Percentiles rank a stretch among this genome's conserved stretches.
These are phyloP conservation scores for Pissodes strobi DNA, from an alignment of 1,140 invertebrate genomes.

Conservation along the genomic window DNA sequence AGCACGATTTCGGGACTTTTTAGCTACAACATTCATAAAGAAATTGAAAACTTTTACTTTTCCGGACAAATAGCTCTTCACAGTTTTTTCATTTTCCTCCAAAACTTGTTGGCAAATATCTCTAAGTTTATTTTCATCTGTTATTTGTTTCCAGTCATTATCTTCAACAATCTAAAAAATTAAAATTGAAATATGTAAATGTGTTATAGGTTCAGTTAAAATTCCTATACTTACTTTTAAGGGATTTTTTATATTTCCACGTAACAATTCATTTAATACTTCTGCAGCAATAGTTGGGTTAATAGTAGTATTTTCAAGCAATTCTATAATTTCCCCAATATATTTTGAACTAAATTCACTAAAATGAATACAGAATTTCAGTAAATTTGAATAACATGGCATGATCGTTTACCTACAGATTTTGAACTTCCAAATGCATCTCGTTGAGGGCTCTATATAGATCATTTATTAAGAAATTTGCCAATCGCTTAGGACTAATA, in stretches of 20 bases:
- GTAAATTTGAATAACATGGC: neutral
- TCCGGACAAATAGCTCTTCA: constrained; percentile 69
- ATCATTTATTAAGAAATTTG: constrained; percentile 71
- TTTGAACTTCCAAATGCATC: constrained; percentile 61
- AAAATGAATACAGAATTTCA: constrained; percentile 41
- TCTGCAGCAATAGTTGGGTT: constrained; percentile 63
- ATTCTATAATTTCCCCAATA: constrained; percentile 65
- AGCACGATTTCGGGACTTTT: constrained; percentile 63
- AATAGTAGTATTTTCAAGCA: constrained; percentile 63
- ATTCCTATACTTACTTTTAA: constrained; percentile 53
- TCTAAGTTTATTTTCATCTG: constrained; percentile 63
- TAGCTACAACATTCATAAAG: constrained; percentile 64
- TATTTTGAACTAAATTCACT: constrained; percentile 57
- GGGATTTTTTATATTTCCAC: constrained; percentile 54
- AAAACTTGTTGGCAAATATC: constrained; percentile 67
- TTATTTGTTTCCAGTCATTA: constrained; percentile 68
- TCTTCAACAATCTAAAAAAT: constrained; percentile 64
- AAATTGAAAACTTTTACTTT: constrained; percentile 70
- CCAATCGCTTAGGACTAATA: constrained; percentile 62
- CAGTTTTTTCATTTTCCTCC: constrained; percentile 68
- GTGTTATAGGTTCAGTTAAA: constrained; percentile 33
- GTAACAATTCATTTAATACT: constrained; percentile 62
- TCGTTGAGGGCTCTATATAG: constrained; percentile 68
- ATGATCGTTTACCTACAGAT: constrained; percentile 61
- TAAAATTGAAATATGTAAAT: neutral